Evolutionary conservation across 2,888 invertebrate genomes (phyloP).

Genomic region (Nineta flava): DNA sequence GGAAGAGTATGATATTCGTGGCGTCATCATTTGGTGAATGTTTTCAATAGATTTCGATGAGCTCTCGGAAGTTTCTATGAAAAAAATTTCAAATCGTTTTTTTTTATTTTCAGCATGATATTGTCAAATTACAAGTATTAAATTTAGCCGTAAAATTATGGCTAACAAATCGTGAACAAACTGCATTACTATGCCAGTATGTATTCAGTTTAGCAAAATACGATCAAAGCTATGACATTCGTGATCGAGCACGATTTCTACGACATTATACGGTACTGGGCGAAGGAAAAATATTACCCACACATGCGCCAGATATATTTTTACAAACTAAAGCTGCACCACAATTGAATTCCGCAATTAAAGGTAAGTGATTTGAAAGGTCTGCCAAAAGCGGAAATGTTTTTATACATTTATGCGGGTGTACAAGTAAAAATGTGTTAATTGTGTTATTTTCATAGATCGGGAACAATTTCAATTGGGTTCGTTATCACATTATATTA

Average conservation of each 20-base stretch:
- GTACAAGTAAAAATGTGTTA: too few relatives aligned
- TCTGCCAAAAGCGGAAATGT: too few relatives aligned
- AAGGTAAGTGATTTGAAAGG: constrained; percentile 36
- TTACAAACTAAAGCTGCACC: constrained; percentile 90
- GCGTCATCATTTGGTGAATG: too few relatives aligned
- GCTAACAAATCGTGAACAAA: constrained; percentile 74
- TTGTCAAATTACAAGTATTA: constrained; percentile 88
- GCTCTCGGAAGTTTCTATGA: too few relatives aligned
- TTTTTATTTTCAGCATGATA: constrained; percentile 54
- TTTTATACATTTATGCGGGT: too few relatives aligned
- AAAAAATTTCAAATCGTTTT: not conserved
- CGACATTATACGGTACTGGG: constrained; percentile 53
- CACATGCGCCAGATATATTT: constrained; percentile 70
- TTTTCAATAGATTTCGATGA: too few relatives aligned
- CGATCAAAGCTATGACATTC: constrained; percentile 93
- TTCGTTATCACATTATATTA: constrained; percentile 87
- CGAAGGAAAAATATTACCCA: constrained; percentile 36
- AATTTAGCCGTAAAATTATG: constrained; percentile 90
- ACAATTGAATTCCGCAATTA: constrained; percentile 67
- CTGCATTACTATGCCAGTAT: constrained; percentile 76
- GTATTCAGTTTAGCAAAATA: constrained; percentile 89
- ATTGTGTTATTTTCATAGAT: constrained; percentile 30
- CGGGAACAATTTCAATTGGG: constrained; percentile 83
- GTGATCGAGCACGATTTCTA: constrained; percentile 85
- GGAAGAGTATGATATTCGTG: too few relatives aligned